Evolutionary conservation across 2,113 vertebrate species (phyloP).

Genomic region (Redunca redunca): DNA sequence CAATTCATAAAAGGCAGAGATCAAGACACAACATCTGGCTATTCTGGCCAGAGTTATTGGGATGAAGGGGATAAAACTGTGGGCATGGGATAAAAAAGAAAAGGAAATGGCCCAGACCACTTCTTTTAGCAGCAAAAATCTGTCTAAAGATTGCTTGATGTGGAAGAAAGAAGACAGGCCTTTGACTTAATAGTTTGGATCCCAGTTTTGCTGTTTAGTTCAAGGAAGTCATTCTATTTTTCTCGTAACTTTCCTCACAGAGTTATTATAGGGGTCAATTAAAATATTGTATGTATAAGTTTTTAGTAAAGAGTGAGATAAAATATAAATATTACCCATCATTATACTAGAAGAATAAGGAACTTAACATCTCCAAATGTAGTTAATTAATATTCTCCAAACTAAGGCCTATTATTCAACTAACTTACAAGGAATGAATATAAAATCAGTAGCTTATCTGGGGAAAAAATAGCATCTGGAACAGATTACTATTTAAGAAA

Average conservation of each 20-base stretch:
- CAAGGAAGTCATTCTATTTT: not conserved
- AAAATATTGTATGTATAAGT: not conserved
- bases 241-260: not conserved
- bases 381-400: constrained; percentile 31
- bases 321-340: not conserved
- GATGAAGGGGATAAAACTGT: not conserved
- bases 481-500: constrained; percentile 67
- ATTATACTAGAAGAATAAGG: not conserved
- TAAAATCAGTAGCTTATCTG: constrained; percentile 64
- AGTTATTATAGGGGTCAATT: not conserved
- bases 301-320: not conserved
- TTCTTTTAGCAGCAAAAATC: not conserved
- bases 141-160: not conserved
- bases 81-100: too few relatives aligned
- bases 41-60: not conserved
- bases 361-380: constrained; percentile 19
- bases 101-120: not conserved
- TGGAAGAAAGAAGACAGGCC: not conserved
- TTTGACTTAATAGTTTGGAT: not conserved
- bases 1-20: not conserved
- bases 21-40: not conserved
- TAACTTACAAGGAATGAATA: constrained; percentile 49
- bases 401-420: constrained; percentile 28
- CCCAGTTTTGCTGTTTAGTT: not conserved
- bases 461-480: constrained; percentile 58